Percentiles rank a stretch among this genome's conserved stretches.
phyloP scores from a whole-genome alignment of 2,888 invertebrate genomes.

The Hirtodrosophila trivittata region DNA sequence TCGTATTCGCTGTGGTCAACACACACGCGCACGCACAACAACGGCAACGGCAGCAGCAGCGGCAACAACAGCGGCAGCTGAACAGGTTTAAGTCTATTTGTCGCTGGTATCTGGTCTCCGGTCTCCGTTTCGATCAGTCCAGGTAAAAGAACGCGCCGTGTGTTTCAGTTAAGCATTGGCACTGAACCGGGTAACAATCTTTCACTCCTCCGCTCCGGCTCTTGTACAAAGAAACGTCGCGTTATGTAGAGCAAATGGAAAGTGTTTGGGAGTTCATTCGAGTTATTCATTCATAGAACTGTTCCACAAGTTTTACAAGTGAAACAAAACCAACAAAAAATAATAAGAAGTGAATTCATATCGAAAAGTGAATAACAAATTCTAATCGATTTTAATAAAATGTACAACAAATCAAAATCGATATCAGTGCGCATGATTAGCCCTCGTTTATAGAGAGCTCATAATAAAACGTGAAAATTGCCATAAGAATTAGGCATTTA shows the following conservation, averaged over 20 bases:
- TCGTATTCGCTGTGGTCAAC: constrained; percentile 77
- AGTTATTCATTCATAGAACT: constrained; percentile 41
- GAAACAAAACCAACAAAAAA: constrained; percentile 30
- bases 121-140: constrained; percentile 42
- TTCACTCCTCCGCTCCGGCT: constrained; percentile 68
- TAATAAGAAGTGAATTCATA: constrained; percentile 11
- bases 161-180: constrained; percentile 84
- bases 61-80: constrained; percentile 34
- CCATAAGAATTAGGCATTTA: constrained; percentile 36
- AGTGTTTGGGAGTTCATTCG: constrained; percentile 29
- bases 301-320: constrained; percentile 36
- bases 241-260: constrained; percentile 52
- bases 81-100: constrained; percentile 60
- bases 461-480: constrained; percentile 83
- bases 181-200: constrained; percentile 84
- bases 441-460: constrained; percentile 79
- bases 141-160: constrained; percentile 79
- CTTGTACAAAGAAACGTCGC: constrained; percentile 28
- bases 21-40: constrained; percentile 61
- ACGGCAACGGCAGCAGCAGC: constrained; percentile 28
- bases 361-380: constrained; percentile 25
- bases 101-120: constrained; percentile 9
- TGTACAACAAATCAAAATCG: constrained; percentile 53
- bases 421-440: constrained; percentile 58
- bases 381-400: constrained; percentile 31